Base-by-base conservation (phyloP, 2,888 invertebrate genomes). In the Coelogynopora nodosa region DNA sequence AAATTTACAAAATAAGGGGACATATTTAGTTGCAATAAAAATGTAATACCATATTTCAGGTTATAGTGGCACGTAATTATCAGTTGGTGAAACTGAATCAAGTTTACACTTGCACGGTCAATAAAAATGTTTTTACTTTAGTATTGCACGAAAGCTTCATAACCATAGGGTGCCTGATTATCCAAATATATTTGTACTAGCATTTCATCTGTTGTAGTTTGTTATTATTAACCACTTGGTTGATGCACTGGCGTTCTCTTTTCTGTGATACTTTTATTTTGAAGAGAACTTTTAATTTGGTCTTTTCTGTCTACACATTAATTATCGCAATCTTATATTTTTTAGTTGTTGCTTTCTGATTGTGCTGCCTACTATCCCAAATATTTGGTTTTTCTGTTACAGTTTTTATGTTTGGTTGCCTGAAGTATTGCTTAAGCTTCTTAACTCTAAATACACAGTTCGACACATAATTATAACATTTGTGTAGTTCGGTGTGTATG, bases 61-160 rank as follows among this genome's bases (percentile, higher is more conserved):
- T 74, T 74, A 74, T 74, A 74, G 74, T 74, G 74, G 74, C 74
- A 74, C 74, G 74, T 74, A 74, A 74, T 74, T 74, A 74, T 74
- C 74, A 74, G 74, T 74, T 74, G 74, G 74, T 74, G 74, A 74
- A 74, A 74, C 74, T 74, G 74, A 74, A 74, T 74, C 74, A 74
- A 74, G 74, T 74, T 74, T 74, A 74, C 74, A 74, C 74, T 74
- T 74, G 74, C 74, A 74, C 74, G 74, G 74, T 74, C 74, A 74
- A 74, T 74, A 74, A 74, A 74, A 23, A 5, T 74, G 74, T 74
- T 74, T 74, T 74, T 74, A 74, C 74, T 74, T 23, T 74, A 74
- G 74, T 74, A 74, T 74, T 74, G 74, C 74, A 74, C 74, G 74
- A 74, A 74, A 74, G 74, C 74, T 74, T 74, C 74, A 74, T 74